These are phyloP conservation scores for Spheniscus humboldti DNA, from an alignment of 2,797 vertebrate genomes.

Conservation along the genomic window DNA sequence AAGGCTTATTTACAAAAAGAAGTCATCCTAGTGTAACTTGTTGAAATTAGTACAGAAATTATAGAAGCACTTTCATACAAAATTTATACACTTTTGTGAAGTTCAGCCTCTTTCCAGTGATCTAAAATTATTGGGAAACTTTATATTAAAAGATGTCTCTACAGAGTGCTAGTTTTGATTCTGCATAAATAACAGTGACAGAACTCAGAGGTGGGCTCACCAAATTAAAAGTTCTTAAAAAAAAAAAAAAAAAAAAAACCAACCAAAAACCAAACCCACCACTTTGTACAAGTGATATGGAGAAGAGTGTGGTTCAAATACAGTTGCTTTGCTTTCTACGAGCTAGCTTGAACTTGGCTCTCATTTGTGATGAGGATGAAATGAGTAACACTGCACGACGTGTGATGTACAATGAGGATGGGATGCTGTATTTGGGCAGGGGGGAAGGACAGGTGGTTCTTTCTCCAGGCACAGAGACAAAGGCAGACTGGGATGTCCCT, in stretches of 20 bases:
- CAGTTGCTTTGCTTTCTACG: not conserved
- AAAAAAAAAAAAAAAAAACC: too few species aligned
- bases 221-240: not conserved
- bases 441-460: not conserved
- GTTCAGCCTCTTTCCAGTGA: not conserved
- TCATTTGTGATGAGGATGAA: not conserved
- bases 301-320: rapidly evolving
- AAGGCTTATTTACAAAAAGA: not conserved
- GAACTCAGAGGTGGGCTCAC: not conserved
- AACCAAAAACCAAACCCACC: not conserved
- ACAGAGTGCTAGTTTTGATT: not conserved
- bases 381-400: not conserved
- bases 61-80: not conserved
- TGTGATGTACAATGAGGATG: not conserved
- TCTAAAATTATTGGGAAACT: not conserved
- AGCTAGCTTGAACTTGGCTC: not conserved
- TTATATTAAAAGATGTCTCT: not conserved
- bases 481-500: not conserved
- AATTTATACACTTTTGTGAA: not conserved
- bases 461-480: not conserved
- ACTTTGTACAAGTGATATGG: not conserved
- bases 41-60: not conserved
- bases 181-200: not conserved
- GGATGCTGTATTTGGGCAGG: not conserved
- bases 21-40: not conserved